phyloP scores from a whole-genome alignment of 2,797 vertebrate genomes.

The Meriones psammophilus region DNA sequence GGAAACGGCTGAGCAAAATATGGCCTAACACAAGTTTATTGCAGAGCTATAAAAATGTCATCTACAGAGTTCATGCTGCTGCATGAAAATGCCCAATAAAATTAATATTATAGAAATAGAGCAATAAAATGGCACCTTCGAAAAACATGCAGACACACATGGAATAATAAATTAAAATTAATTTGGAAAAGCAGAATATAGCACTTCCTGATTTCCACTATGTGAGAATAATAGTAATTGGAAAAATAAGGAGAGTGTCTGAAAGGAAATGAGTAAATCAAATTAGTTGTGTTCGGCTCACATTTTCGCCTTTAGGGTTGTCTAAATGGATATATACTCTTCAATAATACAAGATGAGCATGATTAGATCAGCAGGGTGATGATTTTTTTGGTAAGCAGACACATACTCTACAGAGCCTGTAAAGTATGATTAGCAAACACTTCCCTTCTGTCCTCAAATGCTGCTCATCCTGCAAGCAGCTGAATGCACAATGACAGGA shows the following conservation, averaged over 20 bases:
- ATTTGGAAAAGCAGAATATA: slow-evolving; percentile 39
- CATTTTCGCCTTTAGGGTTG: slow-evolving; percentile 47
- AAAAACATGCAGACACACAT: slow-evolving; percentile 26
- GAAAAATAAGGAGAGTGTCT: slow-evolving; percentile 40
- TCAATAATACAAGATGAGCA: background rate
- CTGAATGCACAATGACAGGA: background rate
- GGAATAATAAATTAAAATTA: slow-evolving; percentile 54
- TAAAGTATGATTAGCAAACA: background rate
- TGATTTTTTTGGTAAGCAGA: background rate
- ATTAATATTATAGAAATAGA: slow-evolving; percentile 62
- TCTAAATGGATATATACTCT: background rate
- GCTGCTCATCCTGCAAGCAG: background rate
- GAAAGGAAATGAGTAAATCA: slow-evolving; percentile 10
- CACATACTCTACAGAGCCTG: background rate
- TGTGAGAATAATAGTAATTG: slow-evolving; percentile 8
- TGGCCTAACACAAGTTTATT: background rate
- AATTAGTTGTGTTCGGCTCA: background rate
- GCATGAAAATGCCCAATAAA: slow-evolving; percentile 53
- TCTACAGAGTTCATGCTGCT: background rate
- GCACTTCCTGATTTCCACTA: slow-evolving; percentile 4
- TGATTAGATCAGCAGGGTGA: background rate
- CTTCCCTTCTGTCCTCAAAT: background rate
- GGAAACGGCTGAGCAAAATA: background rate
- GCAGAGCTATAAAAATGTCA: slow-evolving; percentile 31
- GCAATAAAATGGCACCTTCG: slow-evolving; percentile 41